phyloP scores from a whole-genome alignment of 2,797 vertebrate species.

The Chiroxiphia lanceolata region DNA sequence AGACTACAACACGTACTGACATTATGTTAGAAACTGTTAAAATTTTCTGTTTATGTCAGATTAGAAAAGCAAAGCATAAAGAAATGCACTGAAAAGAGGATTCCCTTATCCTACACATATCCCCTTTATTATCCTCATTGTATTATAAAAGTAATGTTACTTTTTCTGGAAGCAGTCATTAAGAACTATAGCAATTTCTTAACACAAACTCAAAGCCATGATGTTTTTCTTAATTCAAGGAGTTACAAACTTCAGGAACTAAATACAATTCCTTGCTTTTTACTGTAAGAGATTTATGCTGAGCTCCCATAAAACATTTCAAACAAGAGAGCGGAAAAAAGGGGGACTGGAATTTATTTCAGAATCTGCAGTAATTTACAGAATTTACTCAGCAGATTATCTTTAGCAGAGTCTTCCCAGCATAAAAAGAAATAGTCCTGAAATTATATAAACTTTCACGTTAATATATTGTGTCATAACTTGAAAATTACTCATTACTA shows the following conservation, averaged over 20 bases:
- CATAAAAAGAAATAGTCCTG: neutral
- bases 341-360: neutral
- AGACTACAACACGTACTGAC: neutral
- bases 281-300: neutral
- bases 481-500: neutral
- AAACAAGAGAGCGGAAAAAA: rapidly evolving
- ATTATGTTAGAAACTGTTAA: neutral
- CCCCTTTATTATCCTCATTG: neutral
- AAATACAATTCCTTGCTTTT: neutral
- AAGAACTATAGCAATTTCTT: neutral
- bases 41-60: neutral
- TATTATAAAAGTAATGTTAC: neutral
- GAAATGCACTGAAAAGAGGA: neutral
- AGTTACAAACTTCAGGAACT: neutral
- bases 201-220: neutral
- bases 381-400: neutral
- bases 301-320: neutral
- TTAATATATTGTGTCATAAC: neutral
- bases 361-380: neutral
- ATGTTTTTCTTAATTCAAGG: neutral
- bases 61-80: neutral
- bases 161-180: neutral
- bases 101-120: neutral
- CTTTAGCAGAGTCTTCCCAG: neutral
- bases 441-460: neutral